phyloP scores from a whole-genome alignment of 2,888 invertebrate genomes.

The Ophioninae sp. region DNA sequence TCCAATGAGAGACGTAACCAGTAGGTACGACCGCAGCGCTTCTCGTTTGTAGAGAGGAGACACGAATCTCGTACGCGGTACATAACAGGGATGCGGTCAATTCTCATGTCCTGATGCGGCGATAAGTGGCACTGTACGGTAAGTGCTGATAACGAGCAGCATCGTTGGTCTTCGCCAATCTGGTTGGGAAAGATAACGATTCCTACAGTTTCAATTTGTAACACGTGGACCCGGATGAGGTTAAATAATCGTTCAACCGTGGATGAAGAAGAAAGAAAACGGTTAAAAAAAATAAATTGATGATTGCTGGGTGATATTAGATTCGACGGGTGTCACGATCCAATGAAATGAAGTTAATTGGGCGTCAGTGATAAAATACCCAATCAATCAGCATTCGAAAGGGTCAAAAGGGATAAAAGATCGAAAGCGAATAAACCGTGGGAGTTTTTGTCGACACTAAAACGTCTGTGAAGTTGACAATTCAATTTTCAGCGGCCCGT shows the following conservation, averaged over 20 bases:
- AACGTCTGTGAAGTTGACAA: too few relatives aligned
- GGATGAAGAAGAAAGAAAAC: neutral
- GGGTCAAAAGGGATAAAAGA: too few relatives aligned
- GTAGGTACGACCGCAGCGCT: conserved; percentile 41
- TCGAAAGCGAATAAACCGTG: too few relatives aligned
- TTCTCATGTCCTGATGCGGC: conserved; percentile 45
- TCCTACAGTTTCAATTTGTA: conserved; percentile 8
- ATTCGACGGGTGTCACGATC: neutral
- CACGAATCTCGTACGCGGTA: conserved; percentile 38
- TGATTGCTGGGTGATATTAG: conserved; percentile 18
- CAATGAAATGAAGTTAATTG: neutral
- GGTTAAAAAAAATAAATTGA: conserved; percentile 16
- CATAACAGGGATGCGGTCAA: conserved; percentile 43
- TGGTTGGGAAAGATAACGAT: conserved; percentile 39
- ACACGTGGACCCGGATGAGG: neutral
- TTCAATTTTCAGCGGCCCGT: too few relatives aligned
- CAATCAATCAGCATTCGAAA: too few relatives aligned
- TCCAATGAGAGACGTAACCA: conserved; percentile 49
- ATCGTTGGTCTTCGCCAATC: conserved; percentile 43
- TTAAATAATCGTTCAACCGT: neutral
- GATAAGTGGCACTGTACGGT: conserved; percentile 59
- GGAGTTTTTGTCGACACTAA: too few relatives aligned
- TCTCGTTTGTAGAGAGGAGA: conserved; percentile 13
- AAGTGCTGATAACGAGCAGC: conserved; percentile 58
- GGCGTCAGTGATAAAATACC: neutral